Evolutionary conservation across 1,140 invertebrate genomes (phyloP).

Genomic region (Mylabris phalerata): DNA sequence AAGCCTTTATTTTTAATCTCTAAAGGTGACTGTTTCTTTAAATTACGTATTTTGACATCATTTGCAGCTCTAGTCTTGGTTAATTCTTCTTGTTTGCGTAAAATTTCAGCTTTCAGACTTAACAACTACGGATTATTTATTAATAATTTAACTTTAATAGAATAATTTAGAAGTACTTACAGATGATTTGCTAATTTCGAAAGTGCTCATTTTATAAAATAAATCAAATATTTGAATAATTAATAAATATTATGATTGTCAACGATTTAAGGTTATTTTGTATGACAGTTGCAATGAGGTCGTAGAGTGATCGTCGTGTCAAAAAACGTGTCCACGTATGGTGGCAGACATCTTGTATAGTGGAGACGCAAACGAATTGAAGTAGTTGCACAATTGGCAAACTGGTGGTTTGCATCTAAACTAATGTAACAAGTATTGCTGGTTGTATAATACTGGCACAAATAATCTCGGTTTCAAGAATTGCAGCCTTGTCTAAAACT

Average conservation of each 20-base stretch:
- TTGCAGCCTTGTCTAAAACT: no score
- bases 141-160: not conserved
- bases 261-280: no score
- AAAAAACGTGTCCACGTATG: no score
- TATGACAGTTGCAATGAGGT: no score
- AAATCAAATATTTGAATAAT: not conserved
- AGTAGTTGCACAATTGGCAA: no score
- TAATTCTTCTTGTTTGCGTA: slow-evolving; percentile 70
- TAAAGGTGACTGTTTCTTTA: slow-evolving; percentile 38
- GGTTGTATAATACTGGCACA: no score
- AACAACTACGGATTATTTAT: slow-evolving; percentile 47
- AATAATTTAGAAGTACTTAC: slow-evolving; percentile 28
- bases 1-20: slow-evolving; percentile 48
- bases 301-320: no score
- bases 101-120: slow-evolving; percentile 67
- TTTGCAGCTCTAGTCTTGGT: slow-evolving; percentile 52
- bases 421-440: no score
- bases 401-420: no score
- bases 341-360: no score
- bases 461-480: no score
- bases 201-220: slow-evolving; percentile 33
- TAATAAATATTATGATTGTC: not conserved
- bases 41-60: slow-evolving; percentile 40
- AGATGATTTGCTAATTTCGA: slow-evolving; percentile 41
- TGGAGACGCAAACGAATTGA: no score